Evolutionary conservation across 2,888 invertebrate genomes (phyloP).

Genomic region (Desoria tigrina): DNA sequence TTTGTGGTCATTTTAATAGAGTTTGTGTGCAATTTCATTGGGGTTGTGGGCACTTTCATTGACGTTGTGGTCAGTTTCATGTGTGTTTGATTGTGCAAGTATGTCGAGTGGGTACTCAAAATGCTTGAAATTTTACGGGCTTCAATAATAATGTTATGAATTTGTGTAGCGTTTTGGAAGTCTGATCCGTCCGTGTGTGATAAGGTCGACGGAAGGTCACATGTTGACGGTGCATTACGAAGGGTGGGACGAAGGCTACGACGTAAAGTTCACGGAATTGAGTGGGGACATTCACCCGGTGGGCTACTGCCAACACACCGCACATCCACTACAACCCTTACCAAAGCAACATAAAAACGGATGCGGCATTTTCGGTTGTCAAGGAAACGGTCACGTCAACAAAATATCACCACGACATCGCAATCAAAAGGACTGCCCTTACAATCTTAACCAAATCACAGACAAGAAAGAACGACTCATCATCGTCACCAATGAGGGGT

Average conservation of each 20-base stretch:
- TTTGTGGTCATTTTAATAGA: too few species aligned
- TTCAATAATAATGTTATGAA: background rate
- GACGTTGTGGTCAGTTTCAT: too few species aligned
- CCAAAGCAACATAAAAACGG: background rate
- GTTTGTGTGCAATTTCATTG: too few species aligned
- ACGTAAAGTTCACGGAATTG: conserved; percentile 89
- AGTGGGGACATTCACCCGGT: conserved; percentile 86
- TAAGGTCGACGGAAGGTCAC: conserved; percentile 71
- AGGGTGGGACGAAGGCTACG: conserved; percentile 81
- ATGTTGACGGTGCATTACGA: conserved; percentile 79
- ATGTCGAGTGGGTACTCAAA: background rate
- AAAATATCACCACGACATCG: background rate
- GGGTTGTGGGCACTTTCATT: too few species aligned
- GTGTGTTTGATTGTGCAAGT: too few species aligned
- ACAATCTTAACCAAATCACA: background rate
- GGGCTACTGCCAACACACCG: conserved; percentile 72
- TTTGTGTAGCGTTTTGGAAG: conserved; percentile 63
- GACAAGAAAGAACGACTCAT: background rate
- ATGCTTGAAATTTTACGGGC: background rate
- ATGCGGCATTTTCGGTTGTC: background rate
- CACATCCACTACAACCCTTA: conserved; percentile 6
- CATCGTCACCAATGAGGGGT: conserved; percentile 1
- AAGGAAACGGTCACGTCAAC: background rate
- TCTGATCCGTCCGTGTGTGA: conserved; percentile 80
- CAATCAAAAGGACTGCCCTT: background rate